Evolutionary conservation across 2,888 invertebrate genomes (phyloP), one percentile per base, ranked within the genome.

Genomic region (Drosophila acutilabella): DNA sequence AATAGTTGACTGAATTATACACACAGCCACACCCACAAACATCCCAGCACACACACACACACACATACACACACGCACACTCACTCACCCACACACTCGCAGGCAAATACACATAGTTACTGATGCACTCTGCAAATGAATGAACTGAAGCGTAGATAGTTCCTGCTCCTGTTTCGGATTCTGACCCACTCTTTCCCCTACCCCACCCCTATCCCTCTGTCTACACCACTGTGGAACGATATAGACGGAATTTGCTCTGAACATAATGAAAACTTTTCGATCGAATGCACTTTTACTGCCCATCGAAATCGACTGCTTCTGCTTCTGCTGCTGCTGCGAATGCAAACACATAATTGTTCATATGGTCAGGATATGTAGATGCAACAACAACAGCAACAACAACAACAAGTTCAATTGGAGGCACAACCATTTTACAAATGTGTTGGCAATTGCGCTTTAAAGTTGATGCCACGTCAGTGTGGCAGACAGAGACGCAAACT

Each of bases 211-310:
- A 13, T 13, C 42, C 40, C 16, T 52, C 20, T 36, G 36, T 13
- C 36, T 36, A 11, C 11, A 13, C 10, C 36, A 36, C 10, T 30
- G 8, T 40, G n/a, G 7, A 10, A n/a, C 20, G 10, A 20, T 26
- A 26, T 2, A 36, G 44, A 23, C 42, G 14, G 61, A 58, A 60
- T 64, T 41, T 64, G 64, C 64, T 71, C 60, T 65, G 66, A 74
- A 82, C 79, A 82, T 84, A 88, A 88, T 84, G 88, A 84, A 82
- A 81, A 81, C 71, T 87, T 88, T 88, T 86, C 82, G 79, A 86
- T 78, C 79, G 87, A 88, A 78, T 88, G 88, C 87, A 86, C 78
- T 86, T 77, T 76, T 67, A 66, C 70, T 71, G 62, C 50, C 69
- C 67, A 57, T 60, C 78, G 58, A 61, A 71, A 74, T 76, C 71